Evolutionary conservation across 2,797 vertebrate species (phyloP).

Genomic region (Crax fasciolata): DNA sequence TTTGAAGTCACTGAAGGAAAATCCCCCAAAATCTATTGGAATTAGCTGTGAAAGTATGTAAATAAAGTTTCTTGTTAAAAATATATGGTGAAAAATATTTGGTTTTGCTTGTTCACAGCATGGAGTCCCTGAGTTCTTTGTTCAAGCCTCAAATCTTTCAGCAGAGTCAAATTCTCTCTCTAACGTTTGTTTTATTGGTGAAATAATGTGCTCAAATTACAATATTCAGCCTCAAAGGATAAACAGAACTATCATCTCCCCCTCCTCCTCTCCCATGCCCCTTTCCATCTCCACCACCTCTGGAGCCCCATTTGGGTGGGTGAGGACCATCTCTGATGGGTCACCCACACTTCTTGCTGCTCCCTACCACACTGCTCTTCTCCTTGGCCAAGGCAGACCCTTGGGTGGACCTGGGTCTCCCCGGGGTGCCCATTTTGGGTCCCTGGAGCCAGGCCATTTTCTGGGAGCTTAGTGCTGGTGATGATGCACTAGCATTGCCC

Average conservation of each 20-base stretch:
- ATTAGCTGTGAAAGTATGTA: neutral
- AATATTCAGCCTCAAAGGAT: neutral
- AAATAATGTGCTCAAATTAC: neutral
- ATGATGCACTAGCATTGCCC: neutral
- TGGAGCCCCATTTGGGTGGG: neutral
- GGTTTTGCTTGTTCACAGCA: neutral
- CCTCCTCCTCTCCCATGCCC: neutral
- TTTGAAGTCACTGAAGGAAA: neutral
- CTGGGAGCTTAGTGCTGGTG: rapidly evolving
- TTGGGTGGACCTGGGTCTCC: neutral
- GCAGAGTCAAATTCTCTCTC: neutral
- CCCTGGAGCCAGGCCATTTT: rapidly evolving
- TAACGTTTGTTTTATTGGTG: neutral
- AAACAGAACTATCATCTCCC: neutral
- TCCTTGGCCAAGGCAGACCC: neutral
- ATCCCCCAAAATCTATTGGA: neutral
- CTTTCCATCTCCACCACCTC: neutral
- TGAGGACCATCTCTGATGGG: neutral
- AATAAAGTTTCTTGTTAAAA: neutral
- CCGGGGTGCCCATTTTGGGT: neutral
- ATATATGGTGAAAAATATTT: neutral
- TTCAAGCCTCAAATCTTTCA: neutral
- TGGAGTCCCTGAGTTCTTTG: neutral
- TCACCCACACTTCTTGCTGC: rapidly evolving
- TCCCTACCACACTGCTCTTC: rapidly evolving